phyloP scores from a whole-genome alignment of 2,888 invertebrate species.

The Metellina segmentata region DNA sequence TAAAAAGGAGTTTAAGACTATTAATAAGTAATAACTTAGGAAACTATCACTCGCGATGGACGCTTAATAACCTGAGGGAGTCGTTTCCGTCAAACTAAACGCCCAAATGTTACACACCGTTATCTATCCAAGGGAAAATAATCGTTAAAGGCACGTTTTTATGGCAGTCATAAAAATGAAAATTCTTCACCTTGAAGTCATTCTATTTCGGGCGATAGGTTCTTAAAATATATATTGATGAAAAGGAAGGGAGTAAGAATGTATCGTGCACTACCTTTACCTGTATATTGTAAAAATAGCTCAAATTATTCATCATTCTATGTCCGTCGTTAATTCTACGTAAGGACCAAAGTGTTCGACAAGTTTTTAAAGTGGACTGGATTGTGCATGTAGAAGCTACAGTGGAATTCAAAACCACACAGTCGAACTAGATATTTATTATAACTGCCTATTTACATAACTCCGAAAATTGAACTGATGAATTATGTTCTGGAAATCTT shows the following conservation, averaged over 20 bases:
- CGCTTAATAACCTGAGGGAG: conserved; percentile 3
- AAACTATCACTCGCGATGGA: conserved; percentile 1
- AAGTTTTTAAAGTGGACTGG: too few relatives aligned
- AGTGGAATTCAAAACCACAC: too few relatives aligned
- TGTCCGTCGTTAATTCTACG: background rate
- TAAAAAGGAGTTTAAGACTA: conserved; percentile 11
- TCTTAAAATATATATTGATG: conserved; percentile 55
- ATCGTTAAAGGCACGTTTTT: conserved; percentile 50
- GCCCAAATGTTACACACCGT: conserved; percentile 19
- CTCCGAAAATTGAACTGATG: too few relatives aligned
- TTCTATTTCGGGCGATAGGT: conserved; percentile 39
- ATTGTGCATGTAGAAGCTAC: too few relatives aligned
- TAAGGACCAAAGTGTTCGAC: too few relatives aligned
- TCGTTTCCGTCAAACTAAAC: background rate
- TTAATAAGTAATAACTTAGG: conserved; percentile 23
- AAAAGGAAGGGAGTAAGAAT: conserved; percentile 9
- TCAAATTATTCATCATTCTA: background rate
- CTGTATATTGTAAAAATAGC: background rate
- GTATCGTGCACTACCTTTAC: conserved; percentile 20
- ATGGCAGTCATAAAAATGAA: conserved; percentile 27
- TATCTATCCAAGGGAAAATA: conserved; percentile 45
- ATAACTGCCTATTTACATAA: too few relatives aligned
- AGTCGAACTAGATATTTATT: too few relatives aligned
- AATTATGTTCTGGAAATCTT: too few relatives aligned
- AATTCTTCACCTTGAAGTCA: conserved; percentile 29